Evolutionary conservation across 2,113 vertebrate genomes (phyloP).

Genomic region (Mandrillus leucophaeus): DNA sequence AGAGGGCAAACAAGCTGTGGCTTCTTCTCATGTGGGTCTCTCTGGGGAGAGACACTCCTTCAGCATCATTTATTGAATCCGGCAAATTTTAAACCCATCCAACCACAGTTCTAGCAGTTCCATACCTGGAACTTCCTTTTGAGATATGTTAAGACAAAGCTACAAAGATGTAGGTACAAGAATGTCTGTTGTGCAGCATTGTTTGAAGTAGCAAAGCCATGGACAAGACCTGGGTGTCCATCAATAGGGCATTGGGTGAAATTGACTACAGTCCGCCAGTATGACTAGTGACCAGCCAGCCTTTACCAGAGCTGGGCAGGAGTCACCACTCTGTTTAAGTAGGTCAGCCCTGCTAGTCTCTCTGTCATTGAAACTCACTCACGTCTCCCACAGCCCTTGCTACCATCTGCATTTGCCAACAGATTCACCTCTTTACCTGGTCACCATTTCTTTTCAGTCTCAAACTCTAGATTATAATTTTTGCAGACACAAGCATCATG

Average conservation of each 20-base stretch:
- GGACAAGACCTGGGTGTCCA: neutral
- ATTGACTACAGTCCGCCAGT: rapidly evolving
- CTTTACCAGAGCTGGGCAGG: neutral
- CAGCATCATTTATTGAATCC: neutral
- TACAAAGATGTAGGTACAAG: too few species aligned
- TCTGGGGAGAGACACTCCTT: neutral
- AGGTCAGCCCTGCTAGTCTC: neutral
- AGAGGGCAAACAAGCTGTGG: neutral
- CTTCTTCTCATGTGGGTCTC: neutral
- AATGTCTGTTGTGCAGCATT: rapidly evolving
- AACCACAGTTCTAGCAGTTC: neutral
- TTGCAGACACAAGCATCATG: neutral
- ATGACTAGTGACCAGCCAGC: neutral
- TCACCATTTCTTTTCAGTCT: neutral
- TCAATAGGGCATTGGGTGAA: neutral
- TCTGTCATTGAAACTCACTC: neutral
- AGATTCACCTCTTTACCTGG: neutral
- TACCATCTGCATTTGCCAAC: neutral
- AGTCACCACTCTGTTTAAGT: neutral
- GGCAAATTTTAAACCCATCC: neutral
- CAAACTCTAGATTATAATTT: neutral
- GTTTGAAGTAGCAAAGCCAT: neutral
- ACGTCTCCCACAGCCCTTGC: neutral
- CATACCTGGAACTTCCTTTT: neutral
- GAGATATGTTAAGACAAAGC: neutral